Conservation (phyloP, 2,113 vertebrate species). For the Crotalus horridus region DNA sequence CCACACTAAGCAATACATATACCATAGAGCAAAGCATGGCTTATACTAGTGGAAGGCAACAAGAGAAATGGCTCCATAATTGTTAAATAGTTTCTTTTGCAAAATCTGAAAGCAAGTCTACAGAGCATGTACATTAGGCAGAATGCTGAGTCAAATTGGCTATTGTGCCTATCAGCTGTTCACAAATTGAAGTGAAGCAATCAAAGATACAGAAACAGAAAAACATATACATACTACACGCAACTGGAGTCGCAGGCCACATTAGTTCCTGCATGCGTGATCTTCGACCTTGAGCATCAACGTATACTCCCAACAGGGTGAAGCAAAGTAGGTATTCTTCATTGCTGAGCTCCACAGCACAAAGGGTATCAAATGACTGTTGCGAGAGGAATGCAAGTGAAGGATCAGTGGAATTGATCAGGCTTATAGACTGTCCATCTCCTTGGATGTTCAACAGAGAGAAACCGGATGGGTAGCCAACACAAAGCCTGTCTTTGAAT, state of each 20-base stretch:
- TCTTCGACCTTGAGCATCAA: conserved; percentile 90
- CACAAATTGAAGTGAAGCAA: conserved; percentile 47
- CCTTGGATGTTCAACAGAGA: conserved; percentile 91
- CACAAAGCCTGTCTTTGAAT: conserved; percentile 86
- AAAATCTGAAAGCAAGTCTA: not conserved
- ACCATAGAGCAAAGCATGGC: not conserved
- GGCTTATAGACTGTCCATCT: conserved; percentile 87
- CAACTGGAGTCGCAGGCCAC: conserved; percentile 92
- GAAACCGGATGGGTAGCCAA: conserved; percentile 94
- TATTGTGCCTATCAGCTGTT: not conserved
- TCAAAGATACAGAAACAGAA: conserved; percentile 71
- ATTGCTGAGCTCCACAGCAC: conserved; percentile 84
- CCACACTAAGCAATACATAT: not conserved
- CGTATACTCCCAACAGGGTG: conserved; percentile 93
- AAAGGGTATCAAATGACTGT: conserved; percentile 89
- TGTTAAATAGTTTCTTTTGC: not conserved
- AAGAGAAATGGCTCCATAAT: not conserved
- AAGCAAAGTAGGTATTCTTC: conserved; percentile 95
- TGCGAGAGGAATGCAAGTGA: conserved; percentile 91
- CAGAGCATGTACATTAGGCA: not conserved
- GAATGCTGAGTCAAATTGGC: not conserved
- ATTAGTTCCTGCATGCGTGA: conserved; percentile 92
- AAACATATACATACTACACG: conserved; percentile 92
- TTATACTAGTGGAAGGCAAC: not conserved
- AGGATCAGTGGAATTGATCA: conserved; percentile 88